Evolutionary conservation across 2,113 vertebrate genomes (phyloP).

Genomic region (human): DNA sequence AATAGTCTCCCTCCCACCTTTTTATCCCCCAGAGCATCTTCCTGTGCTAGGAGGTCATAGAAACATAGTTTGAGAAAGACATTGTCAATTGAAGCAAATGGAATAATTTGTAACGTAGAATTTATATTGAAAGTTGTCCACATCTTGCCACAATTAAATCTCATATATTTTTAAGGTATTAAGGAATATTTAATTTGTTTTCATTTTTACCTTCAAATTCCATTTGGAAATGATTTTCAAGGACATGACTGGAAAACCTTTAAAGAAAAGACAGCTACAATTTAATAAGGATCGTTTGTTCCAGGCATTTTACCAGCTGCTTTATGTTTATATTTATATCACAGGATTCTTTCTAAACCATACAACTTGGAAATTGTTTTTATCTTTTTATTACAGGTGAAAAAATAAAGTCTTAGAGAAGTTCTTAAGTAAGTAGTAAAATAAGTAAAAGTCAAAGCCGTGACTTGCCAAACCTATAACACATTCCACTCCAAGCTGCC

Average conservation of each 20-base stretch:
- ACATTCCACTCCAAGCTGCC: background rate
- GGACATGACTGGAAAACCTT: background rate
- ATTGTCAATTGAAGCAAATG: background rate
- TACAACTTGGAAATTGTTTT: background rate
- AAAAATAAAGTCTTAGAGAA: background rate
- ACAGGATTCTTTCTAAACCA: background rate
- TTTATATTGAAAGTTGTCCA: constrained; percentile 1
- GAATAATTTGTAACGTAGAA: background rate
- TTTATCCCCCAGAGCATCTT: background rate
- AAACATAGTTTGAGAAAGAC: background rate
- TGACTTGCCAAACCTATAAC: background rate
- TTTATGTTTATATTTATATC: background rate
- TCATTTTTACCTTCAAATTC: background rate
- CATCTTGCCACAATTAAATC: background rate
- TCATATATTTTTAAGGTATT: background rate
- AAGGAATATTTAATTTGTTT: background rate
- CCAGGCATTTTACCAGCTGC: background rate
- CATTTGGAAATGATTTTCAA: background rate
- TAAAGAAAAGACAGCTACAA: background rate
- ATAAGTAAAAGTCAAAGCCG: background rate
- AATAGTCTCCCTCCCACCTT: background rate
- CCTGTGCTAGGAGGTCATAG: background rate
- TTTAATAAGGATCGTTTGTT: background rate
- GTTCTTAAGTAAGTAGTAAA: background rate
- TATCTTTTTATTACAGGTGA: background rate